These are phyloP conservation scores for Peromyscus aztecus DNA, from an alignment of 2,797 vertebrate species.

Conservation along the genomic window DNA sequence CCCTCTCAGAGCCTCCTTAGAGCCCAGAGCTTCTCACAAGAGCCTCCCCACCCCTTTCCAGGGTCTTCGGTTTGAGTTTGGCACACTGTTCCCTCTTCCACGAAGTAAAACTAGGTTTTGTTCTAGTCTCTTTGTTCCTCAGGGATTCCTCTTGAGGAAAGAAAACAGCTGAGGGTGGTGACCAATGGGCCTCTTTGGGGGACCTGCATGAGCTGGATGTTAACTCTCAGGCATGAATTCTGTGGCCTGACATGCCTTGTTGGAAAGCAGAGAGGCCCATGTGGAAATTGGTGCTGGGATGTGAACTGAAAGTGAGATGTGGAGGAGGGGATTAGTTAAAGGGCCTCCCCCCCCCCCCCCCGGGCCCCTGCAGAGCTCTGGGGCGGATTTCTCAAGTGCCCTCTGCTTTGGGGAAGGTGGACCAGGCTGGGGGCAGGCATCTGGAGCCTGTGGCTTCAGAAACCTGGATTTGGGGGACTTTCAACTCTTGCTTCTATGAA, in stretches of 20 bases:
- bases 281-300: neutral
- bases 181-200: conserved; percentile 49
- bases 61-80: conserved; percentile 34
- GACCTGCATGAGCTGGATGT: conserved; percentile 38
- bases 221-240: conserved; percentile 36
- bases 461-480: neutral
- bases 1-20: conserved; percentile 66
- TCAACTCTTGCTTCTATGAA: conserved; percentile 5
- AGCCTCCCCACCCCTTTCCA: conserved; percentile 3
- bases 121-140: conserved; percentile 39
- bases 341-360: neutral
- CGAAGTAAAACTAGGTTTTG: neutral
- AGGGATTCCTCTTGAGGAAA: conserved; percentile 70
- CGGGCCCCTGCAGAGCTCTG: neutral
- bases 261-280: neutral
- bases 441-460: conserved; percentile 22
- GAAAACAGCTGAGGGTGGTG: conserved; percentile 67
- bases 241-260: neutral
- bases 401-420: conserved; percentile 13
- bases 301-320: neutral
- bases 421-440: neutral
- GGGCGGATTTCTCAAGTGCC: neutral
- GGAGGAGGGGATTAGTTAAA: neutral
- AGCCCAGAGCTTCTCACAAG: conserved; percentile 32
- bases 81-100: conserved; percentile 20